A percentile compares a stretch with the other conserved stretches of the same genome.
These are phyloP conservation scores for Campoplex capitator DNA, from an alignment of 2,888 invertebrate genomes.

Conservation along the genomic window DNA sequence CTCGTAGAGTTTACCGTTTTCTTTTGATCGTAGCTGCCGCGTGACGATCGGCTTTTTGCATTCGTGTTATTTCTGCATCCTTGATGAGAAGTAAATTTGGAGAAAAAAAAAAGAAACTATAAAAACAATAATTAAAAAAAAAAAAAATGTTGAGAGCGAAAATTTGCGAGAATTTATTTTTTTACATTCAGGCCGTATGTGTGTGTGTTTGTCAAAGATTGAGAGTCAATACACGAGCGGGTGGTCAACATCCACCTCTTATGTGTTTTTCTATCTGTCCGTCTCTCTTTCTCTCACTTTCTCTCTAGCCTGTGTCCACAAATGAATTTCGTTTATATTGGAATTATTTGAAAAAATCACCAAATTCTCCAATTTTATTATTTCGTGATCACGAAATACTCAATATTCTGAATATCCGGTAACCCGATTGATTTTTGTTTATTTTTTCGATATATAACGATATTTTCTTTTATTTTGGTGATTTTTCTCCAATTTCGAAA, in stretches of 20 bases:
- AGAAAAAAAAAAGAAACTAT: constrained; percentile 4
- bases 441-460: too few relatives aligned
- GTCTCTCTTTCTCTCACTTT: constrained; percentile 54
- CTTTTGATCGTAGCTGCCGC: constrained; percentile 76
- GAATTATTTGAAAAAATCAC: background rate
- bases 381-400: background rate
- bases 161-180: constrained; percentile 8
- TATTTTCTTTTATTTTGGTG: constrained; percentile 4
- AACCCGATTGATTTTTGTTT: too few relatives aligned
- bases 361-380: background rate
- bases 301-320: constrained; percentile 34
- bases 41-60: constrained; percentile 68
- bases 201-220: constrained; percentile 67
- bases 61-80: constrained; percentile 71
- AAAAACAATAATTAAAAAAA: background rate
- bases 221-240: constrained; percentile 65
- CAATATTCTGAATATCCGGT: background rate
- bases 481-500: constrained; percentile 36
- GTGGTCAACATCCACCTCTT: constrained; percentile 59
- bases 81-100: constrained; percentile 56
- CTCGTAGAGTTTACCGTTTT: constrained; percentile 71
- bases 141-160: constrained; percentile 29
- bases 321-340: background rate
- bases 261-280: constrained; percentile 58
- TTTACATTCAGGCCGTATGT: constrained; percentile 46